Evolutionary conservation across 2,797 vertebrate genomes (phyloP).

Genomic region (Chelidonichthys spinosus): DNA sequence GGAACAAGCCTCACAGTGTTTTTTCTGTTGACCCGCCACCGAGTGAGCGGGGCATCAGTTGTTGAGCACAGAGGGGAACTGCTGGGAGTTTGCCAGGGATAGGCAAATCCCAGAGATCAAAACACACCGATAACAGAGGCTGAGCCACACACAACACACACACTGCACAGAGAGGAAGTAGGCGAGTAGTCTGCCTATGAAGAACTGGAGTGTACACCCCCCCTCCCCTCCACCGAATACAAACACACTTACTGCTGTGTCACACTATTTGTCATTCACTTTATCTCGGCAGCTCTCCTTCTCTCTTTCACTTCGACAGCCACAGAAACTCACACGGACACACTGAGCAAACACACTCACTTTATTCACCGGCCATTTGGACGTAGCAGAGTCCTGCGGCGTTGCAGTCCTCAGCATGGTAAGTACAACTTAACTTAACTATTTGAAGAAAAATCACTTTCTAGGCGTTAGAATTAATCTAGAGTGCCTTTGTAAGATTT

Average conservation of each 20-base stretch:
- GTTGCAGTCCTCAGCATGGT: conserved; percentile 61
- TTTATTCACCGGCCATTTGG: neutral
- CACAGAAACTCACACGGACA: conserved; percentile 50
- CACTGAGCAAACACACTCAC: conserved; percentile 51
- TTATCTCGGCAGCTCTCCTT: conserved; percentile 21
- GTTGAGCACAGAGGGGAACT: conserved; percentile 50
- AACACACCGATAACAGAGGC: conserved; percentile 61
- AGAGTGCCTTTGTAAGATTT: neutral
- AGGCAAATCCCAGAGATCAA: conserved; percentile 82
- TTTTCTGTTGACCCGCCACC: conserved; percentile 10
- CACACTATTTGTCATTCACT: conserved; percentile 24
- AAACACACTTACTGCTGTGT: conserved; percentile 38
- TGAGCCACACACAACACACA: conserved; percentile 45
- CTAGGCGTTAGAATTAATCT: neutral
- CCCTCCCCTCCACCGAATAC: conserved; percentile 4
- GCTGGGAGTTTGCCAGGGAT: conserved; percentile 67
- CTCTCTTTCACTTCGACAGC: conserved; percentile 13
- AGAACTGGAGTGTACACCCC: conserved; percentile 35
- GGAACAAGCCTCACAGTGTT: neutral
- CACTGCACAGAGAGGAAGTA: conserved; percentile 71
- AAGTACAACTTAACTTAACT: conserved; percentile 46
- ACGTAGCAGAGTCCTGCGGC: conserved; percentile 30
- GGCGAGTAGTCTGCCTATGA: conserved; percentile 50
- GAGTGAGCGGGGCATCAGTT: conserved; percentile 15
- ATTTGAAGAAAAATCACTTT: neutral